Evolutionary conservation across 2,113 vertebrate species (phyloP).

Genomic region (Prinia subflava): DNA sequence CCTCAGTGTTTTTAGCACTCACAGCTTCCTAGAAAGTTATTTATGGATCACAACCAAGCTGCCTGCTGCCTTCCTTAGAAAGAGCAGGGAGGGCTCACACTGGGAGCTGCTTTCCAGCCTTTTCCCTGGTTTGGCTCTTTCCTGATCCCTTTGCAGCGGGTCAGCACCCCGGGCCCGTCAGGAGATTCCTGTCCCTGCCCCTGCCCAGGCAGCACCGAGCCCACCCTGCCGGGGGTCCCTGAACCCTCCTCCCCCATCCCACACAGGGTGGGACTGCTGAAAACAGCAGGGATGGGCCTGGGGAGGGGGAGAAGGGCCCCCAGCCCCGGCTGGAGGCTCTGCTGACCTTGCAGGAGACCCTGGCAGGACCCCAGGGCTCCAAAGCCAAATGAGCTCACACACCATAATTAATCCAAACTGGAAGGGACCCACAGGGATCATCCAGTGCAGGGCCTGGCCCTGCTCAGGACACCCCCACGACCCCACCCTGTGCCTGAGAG

Average conservation of each 20-base stretch:
- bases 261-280: fast-evolving
- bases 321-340: not conserved
- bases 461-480: not conserved
- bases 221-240: not conserved
- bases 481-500: not conserved
- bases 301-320: not conserved
- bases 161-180: not conserved
- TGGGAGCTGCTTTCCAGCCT: not conserved
- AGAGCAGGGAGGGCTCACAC: not conserved
- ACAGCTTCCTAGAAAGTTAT: not conserved
- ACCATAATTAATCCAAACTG: fast-evolving
- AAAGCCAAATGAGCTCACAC: not conserved
- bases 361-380: fast-evolving
- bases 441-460: not conserved
- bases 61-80: not conserved
- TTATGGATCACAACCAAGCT: not conserved
- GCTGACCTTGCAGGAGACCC: not conserved
- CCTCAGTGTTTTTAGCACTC: not conserved
- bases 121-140: not conserved
- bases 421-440: not conserved
- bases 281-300: not conserved
- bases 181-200: not conserved
- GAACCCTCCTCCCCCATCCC: fast-evolving
- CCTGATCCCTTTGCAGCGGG: not conserved
- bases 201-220: fast-evolving